A percentile compares a stretch with the other conserved stretches of the same genome.
Conservation (phyloP, 1,140 invertebrate genomes). For the Drosophila lacertosa region DNA sequence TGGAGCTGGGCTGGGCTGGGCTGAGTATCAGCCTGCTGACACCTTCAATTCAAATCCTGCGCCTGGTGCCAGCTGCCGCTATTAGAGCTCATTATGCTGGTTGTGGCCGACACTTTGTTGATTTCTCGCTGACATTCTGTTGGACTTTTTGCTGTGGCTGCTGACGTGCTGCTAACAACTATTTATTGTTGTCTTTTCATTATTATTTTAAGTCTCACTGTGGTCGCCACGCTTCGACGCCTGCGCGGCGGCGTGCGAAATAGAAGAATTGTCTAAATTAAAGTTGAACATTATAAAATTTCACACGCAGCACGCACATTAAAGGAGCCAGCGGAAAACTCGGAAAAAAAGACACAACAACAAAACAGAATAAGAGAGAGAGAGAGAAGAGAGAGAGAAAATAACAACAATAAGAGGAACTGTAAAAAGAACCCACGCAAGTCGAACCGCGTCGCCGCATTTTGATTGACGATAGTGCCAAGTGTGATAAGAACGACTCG, state of each 20-base stretch:
- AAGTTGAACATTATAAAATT: conserved; percentile 79
- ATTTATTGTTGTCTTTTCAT: conserved; percentile 33
- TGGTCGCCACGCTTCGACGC: conserved; percentile 67
- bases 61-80: conserved; percentile 39
- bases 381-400: conserved; percentile 1
- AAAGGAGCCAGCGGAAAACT: not conserved
- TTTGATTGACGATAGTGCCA: conserved; percentile 59
- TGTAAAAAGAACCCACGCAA: conserved; percentile 24
- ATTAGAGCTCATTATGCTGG: conserved; percentile 62
- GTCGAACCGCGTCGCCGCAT: conserved; percentile 44
- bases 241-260: conserved; percentile 49
- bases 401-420: not conserved
- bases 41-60: conserved; percentile 45
- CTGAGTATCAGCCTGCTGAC: conserved; percentile 70
- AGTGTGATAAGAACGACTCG: conserved; percentile 54
- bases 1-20: conserved; percentile 12
- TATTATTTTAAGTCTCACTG: not conserved
- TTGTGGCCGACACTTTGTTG: conserved; percentile 58
- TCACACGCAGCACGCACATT: conserved; percentile 63
- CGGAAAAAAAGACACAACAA: too few species aligned
- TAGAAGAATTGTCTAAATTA: conserved; percentile 77
- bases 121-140: conserved; percentile 65
- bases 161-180: not conserved
- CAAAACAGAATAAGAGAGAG: too few species aligned
- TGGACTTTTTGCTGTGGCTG: conserved; percentile 46